Evolutionary conservation across 2,113 vertebrate species (phyloP).

Genomic region (Podarcis cretensis): DNA sequence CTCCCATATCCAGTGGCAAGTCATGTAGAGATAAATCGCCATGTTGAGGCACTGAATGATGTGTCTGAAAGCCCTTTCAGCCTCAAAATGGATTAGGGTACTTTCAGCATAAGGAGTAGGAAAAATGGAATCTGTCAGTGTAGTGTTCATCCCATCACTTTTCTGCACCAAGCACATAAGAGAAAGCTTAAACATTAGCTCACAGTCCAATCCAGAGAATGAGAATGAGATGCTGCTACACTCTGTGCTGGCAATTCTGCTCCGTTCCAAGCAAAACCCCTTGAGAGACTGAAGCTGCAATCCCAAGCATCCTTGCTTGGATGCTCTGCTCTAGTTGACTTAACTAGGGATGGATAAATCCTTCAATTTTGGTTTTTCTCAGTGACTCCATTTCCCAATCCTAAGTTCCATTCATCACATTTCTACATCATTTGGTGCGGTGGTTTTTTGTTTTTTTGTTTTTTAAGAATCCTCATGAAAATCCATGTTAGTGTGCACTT

Average conservation of each 20-base stretch:
- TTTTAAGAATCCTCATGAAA: neutral
- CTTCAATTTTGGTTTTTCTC: neutral
- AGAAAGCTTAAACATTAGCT: neutral
- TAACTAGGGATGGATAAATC: neutral
- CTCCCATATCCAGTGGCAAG: neutral
- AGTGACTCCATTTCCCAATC: neutral
- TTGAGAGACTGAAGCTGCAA: neutral
- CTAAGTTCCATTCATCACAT: neutral
- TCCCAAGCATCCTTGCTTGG: neutral
- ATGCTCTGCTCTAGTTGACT: neutral
- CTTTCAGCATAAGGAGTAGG: neutral
- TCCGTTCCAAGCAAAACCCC: neutral
- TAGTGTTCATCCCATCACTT: neutral
- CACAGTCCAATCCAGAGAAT: neutral
- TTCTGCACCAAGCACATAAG: neutral
- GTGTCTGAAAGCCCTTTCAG: neutral
- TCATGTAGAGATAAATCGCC: neutral
- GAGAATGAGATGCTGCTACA: neutral
- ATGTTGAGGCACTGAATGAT: neutral
- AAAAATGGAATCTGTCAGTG: neutral
- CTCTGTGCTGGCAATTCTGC: neutral
- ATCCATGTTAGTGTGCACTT: neutral
- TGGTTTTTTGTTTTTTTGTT: neutral
- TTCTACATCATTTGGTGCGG: neutral
- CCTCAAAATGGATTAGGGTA: neutral